These are phyloP conservation scores for Erpetoichthys calabaricus DNA, from an alignment of 2,797 vertebrate species.

Conservation along the genomic window DNA sequence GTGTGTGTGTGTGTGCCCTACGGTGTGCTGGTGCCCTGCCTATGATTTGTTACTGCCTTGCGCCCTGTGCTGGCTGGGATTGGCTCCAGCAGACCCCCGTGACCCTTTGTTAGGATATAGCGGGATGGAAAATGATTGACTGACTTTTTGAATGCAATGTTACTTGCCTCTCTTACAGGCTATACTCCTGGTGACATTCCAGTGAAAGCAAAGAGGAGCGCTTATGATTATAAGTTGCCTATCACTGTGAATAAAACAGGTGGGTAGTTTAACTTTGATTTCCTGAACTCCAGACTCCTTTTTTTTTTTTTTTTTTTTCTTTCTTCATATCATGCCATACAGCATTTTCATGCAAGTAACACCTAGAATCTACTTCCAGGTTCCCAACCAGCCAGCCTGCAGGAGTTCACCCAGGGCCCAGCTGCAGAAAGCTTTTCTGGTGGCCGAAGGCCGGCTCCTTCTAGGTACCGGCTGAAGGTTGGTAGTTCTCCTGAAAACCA, in stretches of 20 bases:
- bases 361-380: conserved; percentile 30
- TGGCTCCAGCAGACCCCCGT: no score
- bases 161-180: conserved; percentile 36
- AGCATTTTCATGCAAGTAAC: no score
- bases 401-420: conserved; percentile 65
- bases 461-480: conserved; percentile 77
- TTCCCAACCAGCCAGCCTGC: conserved; percentile 62
- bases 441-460: conserved; percentile 33
- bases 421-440: conserved; percentile 19
- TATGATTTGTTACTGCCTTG: no score
- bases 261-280: conserved; percentile 22
- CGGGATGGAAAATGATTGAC: no score
- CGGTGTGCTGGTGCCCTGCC: no score
- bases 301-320: no score
- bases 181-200: conserved; percentile 66
- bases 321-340: no score
- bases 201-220: conserved; percentile 86
- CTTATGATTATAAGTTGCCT: conserved; percentile 78
- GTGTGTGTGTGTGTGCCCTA: no score
- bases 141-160: no score
- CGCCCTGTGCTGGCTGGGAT: no score
- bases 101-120: no score
- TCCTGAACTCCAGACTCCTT: background rate
- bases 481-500: conserved; percentile 11
- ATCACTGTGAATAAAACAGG: conserved; percentile 78